phyloP scores from a whole-genome alignment of 2,888 invertebrate genomes.

The Stenolophus ochropezus region DNA sequence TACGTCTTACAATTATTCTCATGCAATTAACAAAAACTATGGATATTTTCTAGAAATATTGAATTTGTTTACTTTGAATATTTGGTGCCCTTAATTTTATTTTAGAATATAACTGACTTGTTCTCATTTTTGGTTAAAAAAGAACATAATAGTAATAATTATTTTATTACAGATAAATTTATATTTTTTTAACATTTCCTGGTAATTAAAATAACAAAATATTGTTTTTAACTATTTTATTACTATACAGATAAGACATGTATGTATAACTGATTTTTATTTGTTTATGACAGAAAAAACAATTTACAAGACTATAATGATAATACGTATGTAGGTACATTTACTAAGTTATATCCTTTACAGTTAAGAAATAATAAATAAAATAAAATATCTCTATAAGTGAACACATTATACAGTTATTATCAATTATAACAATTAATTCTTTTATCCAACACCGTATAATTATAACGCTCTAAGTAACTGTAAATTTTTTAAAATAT shows the following conservation, averaged over 20 bases:
- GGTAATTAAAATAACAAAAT: constrained; percentile 35
- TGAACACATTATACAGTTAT: background rate
- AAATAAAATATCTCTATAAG: background rate
- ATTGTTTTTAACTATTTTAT: constrained; percentile 35
- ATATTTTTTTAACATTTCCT: constrained; percentile 25
- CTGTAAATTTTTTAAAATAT: too few relatives aligned
- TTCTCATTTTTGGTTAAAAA: too few relatives aligned
- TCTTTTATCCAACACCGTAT: too few relatives aligned
- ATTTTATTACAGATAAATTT: constrained; percentile 9
- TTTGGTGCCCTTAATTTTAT: too few relatives aligned
- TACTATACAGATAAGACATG: background rate
- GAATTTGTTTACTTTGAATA: too few relatives aligned
- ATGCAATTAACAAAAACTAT: too few relatives aligned
- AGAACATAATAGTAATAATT: too few relatives aligned
- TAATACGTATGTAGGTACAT: constrained; percentile 11
- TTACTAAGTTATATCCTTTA: background rate
- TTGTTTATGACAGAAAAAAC: constrained; percentile 23
- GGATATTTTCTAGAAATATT: background rate
- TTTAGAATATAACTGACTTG: too few relatives aligned
- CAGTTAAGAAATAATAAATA: background rate
- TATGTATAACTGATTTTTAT: constrained; percentile 24
- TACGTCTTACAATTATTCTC: too few relatives aligned
- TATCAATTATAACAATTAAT: too few relatives aligned
- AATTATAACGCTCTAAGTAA: too few relatives aligned
- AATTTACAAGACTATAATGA: constrained; percentile 15